Base-by-base conservation (phyloP, 1,140 invertebrate genomes). In the Ips typographus region DNA sequence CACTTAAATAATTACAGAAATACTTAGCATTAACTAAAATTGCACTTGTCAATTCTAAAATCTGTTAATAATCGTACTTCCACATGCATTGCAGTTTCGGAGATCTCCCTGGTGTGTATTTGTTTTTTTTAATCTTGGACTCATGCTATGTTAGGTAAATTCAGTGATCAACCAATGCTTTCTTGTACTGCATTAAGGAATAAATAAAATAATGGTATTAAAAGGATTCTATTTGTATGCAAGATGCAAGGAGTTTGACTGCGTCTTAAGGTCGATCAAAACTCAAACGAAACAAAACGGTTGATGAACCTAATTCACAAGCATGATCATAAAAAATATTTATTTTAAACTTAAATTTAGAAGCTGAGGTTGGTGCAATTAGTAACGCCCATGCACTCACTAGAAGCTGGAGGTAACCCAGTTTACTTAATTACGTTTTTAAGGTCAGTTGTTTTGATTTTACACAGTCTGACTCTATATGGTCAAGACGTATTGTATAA, bases 251-350 rank as follows among this genome's bases (percentile, higher is more conserved):
- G 36, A 37, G 22, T 37, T 61, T 47, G 59, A 61, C 42, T 61
- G 59, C 42, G 59, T 47, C 44, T 61, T 61, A 61, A 61, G 41
- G 59, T 61, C 59, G 43, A 44, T 22, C 57, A 44, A 61, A 61
- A 61, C 59, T 47, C 43, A 47, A 37, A 22, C 22, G 22, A 22
- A 22, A 22, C 22, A 22, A 22, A 22, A 22, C 22, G 59, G 44
- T 61, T 61, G 59, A 61, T 61, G 59, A 61, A 61, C 59, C 38
- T 61, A 22, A 8, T 8, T 6, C 44, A 49, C 7, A 49, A 49
- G 22, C 44, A 6, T 49, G 0, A 6, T 49, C 44, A 49, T 22
- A 3, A 49, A 49, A 49, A 49, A 58, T 40, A 55, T 58, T 39
- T 58, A 55, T 55, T 58, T 58, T 58, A 8, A 40, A 41, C 39